Base-by-base conservation (phyloP, 2,888 invertebrate species). In the Theretra japonica region DNA sequence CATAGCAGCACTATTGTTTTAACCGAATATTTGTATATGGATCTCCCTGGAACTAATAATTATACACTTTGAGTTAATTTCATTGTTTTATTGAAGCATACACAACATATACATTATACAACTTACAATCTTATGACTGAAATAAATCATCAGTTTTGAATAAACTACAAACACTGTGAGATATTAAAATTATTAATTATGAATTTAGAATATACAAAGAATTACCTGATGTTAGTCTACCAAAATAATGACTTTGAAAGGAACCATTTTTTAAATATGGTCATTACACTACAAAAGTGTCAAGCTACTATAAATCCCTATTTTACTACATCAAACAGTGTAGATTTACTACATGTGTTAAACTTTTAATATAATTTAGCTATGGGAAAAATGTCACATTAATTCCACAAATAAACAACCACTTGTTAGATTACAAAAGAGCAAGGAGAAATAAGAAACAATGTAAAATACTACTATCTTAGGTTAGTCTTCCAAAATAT, bases 261-360 rank as follows among this genome's bases (percentile, higher is more conserved):
- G 96, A 96, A 78, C 93, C 95, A 76, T 94, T 89, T 78, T 95
- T 95, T 73, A 99, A 92, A 75, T 96, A 94, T 68, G 97, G 97
- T 99, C 99, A 99, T 85, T 99, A 99, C 0, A 99, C 98, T 74
- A 99, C 93, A 88, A 99, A 95, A 78, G 97, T 94, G 92, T 99
- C 98, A 41, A 41, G 41, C 11, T 15, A 33, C 33, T 11, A 11
- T 15, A 41, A 11, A 41, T 15, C 15, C 11, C 41, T 2, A 41
- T 41, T 41, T 41, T 3, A 41, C 41, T 41, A 41, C 11, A 41
- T 33, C 3, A 15, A 2, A 41, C 28, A 28, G 5, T 28, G 28
- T 28, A 28, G 28, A 4, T n/a, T n/a, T 15, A 11, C 41, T 41
- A 11, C 11, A 33, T 7, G n/a, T 41, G 2, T 41, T 41, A 41